phyloP scores from a whole-genome alignment of 2,797 vertebrate genomes.

The Oryzias sinensis region DNA sequence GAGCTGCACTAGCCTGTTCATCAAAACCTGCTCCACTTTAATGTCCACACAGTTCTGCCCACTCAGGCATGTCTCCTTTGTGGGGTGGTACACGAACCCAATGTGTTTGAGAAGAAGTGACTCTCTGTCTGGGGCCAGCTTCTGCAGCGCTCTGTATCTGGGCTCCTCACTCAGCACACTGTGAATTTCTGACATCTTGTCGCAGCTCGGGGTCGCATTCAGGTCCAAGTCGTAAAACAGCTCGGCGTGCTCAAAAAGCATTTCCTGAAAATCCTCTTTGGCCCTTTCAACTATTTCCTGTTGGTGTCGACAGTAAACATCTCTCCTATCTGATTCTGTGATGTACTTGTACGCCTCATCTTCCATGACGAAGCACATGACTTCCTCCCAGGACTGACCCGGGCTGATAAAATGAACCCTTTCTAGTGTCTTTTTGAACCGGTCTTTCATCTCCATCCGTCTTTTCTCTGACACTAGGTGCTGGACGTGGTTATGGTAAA shows the following conservation, averaged over 20 bases:
- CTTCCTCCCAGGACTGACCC: constrained; percentile 96
- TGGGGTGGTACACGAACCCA: constrained; percentile 99
- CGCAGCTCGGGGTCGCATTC: constrained; percentile 95
- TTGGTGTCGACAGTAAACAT: constrained; percentile 95
- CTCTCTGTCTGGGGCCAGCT: constrained; percentile 96
- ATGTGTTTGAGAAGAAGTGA: constrained; percentile 98
- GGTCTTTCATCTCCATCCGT: constrained; percentile 95
- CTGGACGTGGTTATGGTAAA: constrained; percentile 94
- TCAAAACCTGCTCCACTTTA: constrained; percentile 95
- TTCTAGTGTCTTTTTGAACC: constrained; percentile 98
- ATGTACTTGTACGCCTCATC: constrained; percentile 98
- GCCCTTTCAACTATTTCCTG: constrained; percentile 99
- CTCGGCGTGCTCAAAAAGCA: constrained; percentile 99
- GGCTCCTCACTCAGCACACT: constrained; percentile 95
- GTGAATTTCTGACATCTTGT: constrained; percentile 99
- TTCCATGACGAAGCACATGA: constrained; percentile 97
- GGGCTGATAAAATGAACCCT: constrained; percentile 95
- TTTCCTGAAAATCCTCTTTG: constrained; percentile 99
- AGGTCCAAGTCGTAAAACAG: constrained; percentile 99
- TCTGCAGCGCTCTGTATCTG: constrained; percentile 96
- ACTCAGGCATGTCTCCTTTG: constrained; percentile 98
- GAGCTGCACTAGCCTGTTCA: constrained; percentile 89
- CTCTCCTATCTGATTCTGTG: constrained; percentile 91
- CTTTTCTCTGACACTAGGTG: constrained; percentile 94
- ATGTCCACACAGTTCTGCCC: constrained; percentile 95